Conservation (phyloP, 1,140 invertebrate genomes). For the Zaprionus davidi region DNA sequence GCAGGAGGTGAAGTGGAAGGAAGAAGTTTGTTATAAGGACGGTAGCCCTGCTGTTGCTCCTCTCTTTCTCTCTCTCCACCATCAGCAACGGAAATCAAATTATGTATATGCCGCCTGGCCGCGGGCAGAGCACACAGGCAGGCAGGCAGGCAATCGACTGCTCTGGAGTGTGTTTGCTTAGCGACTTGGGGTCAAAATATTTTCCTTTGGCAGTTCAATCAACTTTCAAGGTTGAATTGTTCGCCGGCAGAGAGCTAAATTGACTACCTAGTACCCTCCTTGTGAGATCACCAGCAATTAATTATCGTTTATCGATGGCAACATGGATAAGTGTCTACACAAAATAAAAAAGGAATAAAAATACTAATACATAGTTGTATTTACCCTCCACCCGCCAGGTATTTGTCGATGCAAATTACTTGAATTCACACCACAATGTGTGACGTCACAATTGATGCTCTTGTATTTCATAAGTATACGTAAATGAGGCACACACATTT, state of each 20-base stretch:
- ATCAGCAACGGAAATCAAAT: conserved; percentile 65
- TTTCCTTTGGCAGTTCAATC: conserved; percentile 69
- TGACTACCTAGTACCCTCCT: conserved; percentile 7
- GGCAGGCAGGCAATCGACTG: conserved; percentile 36
- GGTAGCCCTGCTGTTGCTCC: not conserved
- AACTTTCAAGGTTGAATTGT: conserved; percentile 72
- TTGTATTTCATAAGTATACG: conserved; percentile 39
- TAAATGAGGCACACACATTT: conserved; percentile 9
- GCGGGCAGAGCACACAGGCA: conserved; percentile 38
- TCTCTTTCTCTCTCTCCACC: not conserved
- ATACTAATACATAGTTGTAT: not conserved
- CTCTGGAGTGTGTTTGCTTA: conserved; percentile 46
- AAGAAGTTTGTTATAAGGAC: conserved; percentile 24
- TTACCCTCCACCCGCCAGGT: not conserved
- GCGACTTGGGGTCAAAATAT: conserved; percentile 71
- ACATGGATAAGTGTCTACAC: not conserved
- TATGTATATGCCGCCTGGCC: conserved; percentile 52
- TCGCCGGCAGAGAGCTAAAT: conserved; percentile 10
- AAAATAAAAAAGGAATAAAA: not conserved
- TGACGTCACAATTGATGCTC: conserved; percentile 27
- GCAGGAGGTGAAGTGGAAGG: conserved; percentile 38
- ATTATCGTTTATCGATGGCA: not conserved
- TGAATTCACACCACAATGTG: not conserved
- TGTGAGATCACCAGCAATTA: conserved; percentile 6
- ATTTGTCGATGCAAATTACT: conserved; percentile 3